These are phyloP conservation scores for Thymelicus lineola DNA, from an alignment of 2,888 invertebrate genomes.

Conservation along the genomic window DNA sequence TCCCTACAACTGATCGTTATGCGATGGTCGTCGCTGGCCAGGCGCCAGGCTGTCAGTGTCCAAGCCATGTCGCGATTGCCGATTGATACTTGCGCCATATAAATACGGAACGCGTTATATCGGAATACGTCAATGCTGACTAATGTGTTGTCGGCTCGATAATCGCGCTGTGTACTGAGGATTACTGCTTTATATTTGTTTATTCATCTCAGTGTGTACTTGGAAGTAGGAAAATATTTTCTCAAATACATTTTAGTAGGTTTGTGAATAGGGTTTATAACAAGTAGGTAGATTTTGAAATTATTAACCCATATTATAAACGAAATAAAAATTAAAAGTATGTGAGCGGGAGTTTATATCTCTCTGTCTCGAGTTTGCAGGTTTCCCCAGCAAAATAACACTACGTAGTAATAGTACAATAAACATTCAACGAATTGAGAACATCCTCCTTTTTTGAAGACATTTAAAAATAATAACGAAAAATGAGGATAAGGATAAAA, in stretches of 20 bases:
- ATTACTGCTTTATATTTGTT: slow-evolving; percentile 5
- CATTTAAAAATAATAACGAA: no score
- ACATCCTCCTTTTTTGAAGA: no score
- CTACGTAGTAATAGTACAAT: no score
- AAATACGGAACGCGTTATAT: background rate
- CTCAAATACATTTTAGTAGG: background rate
- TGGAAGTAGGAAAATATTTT: background rate
- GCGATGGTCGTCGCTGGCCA: background rate
- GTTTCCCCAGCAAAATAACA: no score
- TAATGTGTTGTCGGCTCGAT: background rate
- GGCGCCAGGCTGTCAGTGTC: background rate
- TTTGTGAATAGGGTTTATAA: background rate
- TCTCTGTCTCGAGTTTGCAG: no score
- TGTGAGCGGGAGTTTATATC: no score
- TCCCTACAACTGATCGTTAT: background rate
- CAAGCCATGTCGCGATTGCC: slow-evolving; percentile 12
- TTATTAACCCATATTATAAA: no score
- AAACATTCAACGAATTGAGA: no score
- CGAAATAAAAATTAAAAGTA: no score
- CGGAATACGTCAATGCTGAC: background rate
- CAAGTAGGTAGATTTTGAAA: no score
- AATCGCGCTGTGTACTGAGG: background rate
- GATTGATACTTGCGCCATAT: slow-evolving; percentile 7
- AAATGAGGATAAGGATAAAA: no score
- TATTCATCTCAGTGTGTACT: background rate